Percentiles rank a stretch among this genome's conserved stretches.
These are phyloP conservation scores for Rhagium mordax DNA, from an alignment of 2,888 invertebrate species.

Conservation along the genomic window DNA sequence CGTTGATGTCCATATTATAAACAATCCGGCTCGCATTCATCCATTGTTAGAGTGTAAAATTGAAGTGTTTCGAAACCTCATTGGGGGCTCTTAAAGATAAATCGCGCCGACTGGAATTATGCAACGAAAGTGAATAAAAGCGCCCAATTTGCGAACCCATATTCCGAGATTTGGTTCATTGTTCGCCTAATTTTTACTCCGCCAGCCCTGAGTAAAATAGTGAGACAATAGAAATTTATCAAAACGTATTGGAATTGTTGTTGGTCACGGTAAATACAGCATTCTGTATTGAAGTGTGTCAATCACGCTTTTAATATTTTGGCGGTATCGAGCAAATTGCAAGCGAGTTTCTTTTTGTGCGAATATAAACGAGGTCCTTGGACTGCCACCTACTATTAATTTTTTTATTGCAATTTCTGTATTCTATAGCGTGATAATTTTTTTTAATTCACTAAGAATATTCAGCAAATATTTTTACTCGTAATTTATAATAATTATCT, in stretches of 20 bases:
- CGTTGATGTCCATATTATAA: conserved; percentile 19
- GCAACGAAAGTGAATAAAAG: conserved; percentile 23
- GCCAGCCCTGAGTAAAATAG: conserved; percentile 13
- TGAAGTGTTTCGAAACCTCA: conserved; percentile 20
- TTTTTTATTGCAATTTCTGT: no score
- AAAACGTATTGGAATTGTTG: conserved; percentile 4
- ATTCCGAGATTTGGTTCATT: conserved; percentile 18
- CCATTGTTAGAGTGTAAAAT: conserved; percentile 20
- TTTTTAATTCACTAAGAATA: no score
- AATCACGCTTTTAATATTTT: conserved; percentile 12
- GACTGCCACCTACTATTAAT: no score
- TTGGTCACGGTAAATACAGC: conserved; percentile 4
- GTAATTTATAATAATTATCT: no score
- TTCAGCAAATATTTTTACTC: no score
- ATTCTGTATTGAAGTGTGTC: conserved; percentile 14
- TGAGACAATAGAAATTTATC: conserved; percentile 12
- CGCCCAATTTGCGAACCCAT: conserved; percentile 12
- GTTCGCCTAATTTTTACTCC: conserved; percentile 10
- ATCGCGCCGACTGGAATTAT: conserved; percentile 10
- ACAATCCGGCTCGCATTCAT: conserved; percentile 12
- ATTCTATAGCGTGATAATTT: no score
- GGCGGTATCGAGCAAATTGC: conserved; percentile 4
- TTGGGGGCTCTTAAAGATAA: conserved; percentile 21
- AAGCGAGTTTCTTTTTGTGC: background rate
- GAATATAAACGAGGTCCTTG: no score